Evolutionary conservation across 2,797 vertebrate genomes (phyloP).

Genomic region (Balearica regulorum): DNA sequence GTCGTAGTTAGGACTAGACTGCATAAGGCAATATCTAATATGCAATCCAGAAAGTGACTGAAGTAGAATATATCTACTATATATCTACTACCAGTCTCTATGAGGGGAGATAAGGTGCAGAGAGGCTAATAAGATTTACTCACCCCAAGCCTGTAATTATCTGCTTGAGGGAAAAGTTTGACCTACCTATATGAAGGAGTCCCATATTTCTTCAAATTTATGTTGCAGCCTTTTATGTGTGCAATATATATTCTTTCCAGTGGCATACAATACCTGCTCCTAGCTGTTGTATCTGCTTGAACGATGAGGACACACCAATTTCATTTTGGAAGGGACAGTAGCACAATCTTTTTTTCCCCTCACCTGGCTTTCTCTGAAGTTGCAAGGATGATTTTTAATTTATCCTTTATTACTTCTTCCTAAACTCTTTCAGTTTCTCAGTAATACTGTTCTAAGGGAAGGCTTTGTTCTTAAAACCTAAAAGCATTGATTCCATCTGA

Average conservation of each 20-base stretch:
- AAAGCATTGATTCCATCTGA: slow-evolving; percentile 35
- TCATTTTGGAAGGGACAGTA: slow-evolving; percentile 40
- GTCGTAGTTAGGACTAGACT: background rate
- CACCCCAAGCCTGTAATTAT: slow-evolving; percentile 78
- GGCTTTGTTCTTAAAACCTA: slow-evolving; percentile 31
- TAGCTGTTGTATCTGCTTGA: slow-evolving; percentile 63
- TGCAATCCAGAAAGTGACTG: slow-evolving; percentile 34
- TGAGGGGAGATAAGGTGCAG: slow-evolving; percentile 64
- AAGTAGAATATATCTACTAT: slow-evolving; percentile 56
- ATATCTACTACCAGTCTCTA: slow-evolving; percentile 65
- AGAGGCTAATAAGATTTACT: slow-evolving; percentile 80
- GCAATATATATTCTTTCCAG: slow-evolving; percentile 69
- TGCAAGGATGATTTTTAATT: slow-evolving; percentile 46
- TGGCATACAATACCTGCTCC: slow-evolving; percentile 65
- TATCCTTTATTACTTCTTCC: slow-evolving; percentile 57
- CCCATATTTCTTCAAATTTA: slow-evolving; percentile 79
- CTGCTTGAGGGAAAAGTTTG: slow-evolving; percentile 79
- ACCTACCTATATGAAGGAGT: slow-evolving; percentile 75
- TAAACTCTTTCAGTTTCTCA: slow-evolving; percentile 37
- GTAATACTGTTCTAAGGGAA: background rate
- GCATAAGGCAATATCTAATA: slow-evolving; percentile 11
- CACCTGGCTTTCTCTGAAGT: slow-evolving; percentile 42
- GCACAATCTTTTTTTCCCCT: slow-evolving; percentile 22
- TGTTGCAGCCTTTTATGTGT: slow-evolving; percentile 66
- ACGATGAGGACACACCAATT: slow-evolving; percentile 57